A percentile compares a stretch with the other conserved stretches of the same genome.
Conservation (phyloP, 2,113 vertebrate species). For the Alethe diademata region DNA sequence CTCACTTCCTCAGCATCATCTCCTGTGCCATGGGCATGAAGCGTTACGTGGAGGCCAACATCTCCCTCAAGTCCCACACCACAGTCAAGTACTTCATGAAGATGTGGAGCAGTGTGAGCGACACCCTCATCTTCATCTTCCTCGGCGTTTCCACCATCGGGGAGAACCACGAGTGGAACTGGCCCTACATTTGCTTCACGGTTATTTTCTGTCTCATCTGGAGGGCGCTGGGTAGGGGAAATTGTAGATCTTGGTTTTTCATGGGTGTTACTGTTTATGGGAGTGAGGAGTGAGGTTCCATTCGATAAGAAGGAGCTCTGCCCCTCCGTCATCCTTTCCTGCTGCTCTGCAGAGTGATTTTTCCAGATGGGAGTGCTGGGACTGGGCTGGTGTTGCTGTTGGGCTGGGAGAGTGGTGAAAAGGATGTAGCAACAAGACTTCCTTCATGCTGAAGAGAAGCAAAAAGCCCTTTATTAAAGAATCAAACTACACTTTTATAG, state of each 20-base stretch:
- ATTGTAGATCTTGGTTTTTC: neutral
- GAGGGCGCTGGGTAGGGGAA: constrained; percentile 76
- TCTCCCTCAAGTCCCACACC: constrained; percentile 83
- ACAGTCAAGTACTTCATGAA: constrained; percentile 87
- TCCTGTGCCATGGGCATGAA: constrained; percentile 85
- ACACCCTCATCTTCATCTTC: constrained; percentile 86
- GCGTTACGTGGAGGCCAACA: constrained; percentile 74
- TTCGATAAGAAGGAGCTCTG: neutral
- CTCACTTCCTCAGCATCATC: constrained; percentile 72
- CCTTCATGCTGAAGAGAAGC: no score
- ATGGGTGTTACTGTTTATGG: neutral
- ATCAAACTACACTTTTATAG: no score
- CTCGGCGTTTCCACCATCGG: constrained; percentile 82
- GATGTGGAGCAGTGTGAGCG: constrained; percentile 85
- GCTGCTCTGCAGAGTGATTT: fast-evolving
- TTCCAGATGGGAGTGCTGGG: neutral
- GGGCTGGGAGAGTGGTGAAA: no score
- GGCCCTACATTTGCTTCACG: constrained; percentile 81
- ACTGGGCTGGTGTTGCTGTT: neutral
- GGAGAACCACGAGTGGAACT: constrained; percentile 83
- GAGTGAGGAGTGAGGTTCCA: neutral
- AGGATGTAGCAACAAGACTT: no score
- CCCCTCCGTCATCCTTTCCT: neutral
- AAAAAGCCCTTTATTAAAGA: no score
- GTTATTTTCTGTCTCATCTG: constrained; percentile 82